Evolutionary conservation across 2,113 vertebrate genomes (phyloP).

Genomic region (Cottus gobio): DNA sequence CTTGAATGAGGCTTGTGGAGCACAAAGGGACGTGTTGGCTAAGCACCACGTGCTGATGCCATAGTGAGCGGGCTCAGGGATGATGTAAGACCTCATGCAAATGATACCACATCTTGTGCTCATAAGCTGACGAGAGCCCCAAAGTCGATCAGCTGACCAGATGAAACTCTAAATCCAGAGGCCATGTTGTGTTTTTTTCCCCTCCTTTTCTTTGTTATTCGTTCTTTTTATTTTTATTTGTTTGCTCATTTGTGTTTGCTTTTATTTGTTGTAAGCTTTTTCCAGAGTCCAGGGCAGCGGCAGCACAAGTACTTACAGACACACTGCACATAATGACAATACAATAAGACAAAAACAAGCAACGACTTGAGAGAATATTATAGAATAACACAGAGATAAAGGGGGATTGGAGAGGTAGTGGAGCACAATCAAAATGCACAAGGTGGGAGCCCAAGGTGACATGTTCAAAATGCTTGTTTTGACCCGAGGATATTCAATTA

Average conservation of each 20-base stretch:
- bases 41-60: slow-evolving; percentile 75
- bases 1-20: slow-evolving; percentile 66
- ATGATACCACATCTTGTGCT: slow-evolving; percentile 66
- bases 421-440: not conserved
- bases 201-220: not conserved
- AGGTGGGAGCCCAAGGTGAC: not conserved
- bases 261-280: not conserved
- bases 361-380: not conserved
- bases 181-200: slow-evolving; percentile 1
- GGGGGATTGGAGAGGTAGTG: not conserved
- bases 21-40: slow-evolving; percentile 75
- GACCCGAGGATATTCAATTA: not conserved
- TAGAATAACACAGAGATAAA: not conserved
- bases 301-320: not conserved
- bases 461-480: not conserved
- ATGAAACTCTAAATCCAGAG: not conserved
- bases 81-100: slow-evolving; percentile 77
- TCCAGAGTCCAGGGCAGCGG: not conserved
- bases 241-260: slow-evolving; percentile 2
- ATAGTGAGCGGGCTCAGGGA: slow-evolving; percentile 61
- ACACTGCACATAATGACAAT: not conserved
- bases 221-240: not conserved
- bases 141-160: slow-evolving; percentile 53
- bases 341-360: not conserved
- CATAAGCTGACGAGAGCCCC: slow-evolving; percentile 24